Base-by-base conservation (phyloP, 2,888 invertebrate genomes). In the Drosophila paranaensis region DNA sequence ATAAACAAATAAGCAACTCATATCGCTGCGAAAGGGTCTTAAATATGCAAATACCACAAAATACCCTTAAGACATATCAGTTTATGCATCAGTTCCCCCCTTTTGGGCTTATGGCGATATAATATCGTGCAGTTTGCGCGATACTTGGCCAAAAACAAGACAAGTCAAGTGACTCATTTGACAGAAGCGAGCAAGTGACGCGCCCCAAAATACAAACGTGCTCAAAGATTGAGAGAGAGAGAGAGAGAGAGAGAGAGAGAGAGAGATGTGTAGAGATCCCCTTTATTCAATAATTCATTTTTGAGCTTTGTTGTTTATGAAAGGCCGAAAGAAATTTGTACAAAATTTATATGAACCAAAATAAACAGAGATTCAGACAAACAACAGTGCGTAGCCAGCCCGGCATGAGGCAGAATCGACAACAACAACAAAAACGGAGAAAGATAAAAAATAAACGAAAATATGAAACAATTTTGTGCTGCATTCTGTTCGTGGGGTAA, bases 241-340 rank as follows among this genome's bases (percentile, higher is more conserved):
- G 14, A 56, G 11, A 54, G 51, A 48, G 56, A 43, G 60, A 45
- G 25, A 60, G 42, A 42, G 14, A 43, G n/a, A 13, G 16, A 45
- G 27, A 9, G 25, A 53, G 35, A 46, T 10, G 39, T 53, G 46
- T 6, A 43, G 57, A 55, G 67, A 72, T 69, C 53, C 68, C 56
- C 74, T 60, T 62, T 50, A 71, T 66, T 39, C 81, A 54, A 79
- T 81, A 81, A 71, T 74, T 81, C 68, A 81, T 74, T 50, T 63
- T 46, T 66, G 66, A 81, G 81, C 78, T 81, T 78, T 78, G 58
- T 63, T 78, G 79, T 81, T 80, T 81, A 80, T 79, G 79, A 79
- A 81, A 71, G 79, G 78, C 71, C 70, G 16, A 63, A 57, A 60
- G 65, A 72, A 76, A 67, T 57, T 57, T 60, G 54, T 74, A 70